These are phyloP conservation scores for Arvicola amphibius DNA, from an alignment of 2,797 vertebrate genomes.

Conservation along the genomic window DNA sequence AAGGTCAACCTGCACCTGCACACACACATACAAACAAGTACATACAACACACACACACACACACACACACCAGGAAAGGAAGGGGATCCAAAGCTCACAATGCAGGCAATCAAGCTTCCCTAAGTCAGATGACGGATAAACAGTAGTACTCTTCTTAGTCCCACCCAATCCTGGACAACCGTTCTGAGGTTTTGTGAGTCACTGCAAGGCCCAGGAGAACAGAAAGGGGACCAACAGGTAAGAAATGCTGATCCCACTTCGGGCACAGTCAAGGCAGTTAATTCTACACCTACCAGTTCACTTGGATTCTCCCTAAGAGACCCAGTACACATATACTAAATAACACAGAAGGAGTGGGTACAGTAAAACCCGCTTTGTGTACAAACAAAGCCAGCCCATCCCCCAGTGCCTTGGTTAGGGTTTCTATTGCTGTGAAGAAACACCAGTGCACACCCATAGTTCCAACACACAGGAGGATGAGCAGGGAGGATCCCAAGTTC, in stretches of 20 bases:
- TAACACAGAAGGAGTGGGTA: neutral
- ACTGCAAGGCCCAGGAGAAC: neutral
- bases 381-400: neutral
- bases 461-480: neutral
- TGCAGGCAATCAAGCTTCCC: neutral
- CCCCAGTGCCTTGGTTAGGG: neutral
- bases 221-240: neutral
- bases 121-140: neutral
- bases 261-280: neutral
- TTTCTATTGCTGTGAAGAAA: neutral
- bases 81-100: neutral
- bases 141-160: neutral
- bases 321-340: neutral
- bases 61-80: neutral
- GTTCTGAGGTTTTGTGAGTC: neutral
- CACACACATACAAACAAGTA: neutral
- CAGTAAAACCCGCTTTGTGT: neutral
- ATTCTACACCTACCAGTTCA: neutral
- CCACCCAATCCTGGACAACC: neutral
- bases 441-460: neutral
- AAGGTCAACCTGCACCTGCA: neutral
- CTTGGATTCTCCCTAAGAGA: neutral
- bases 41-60: neutral
- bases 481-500: neutral
- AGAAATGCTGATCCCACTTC: neutral